These are phyloP conservation scores for Ctenoplectra terminalis DNA, from an alignment of 1,140 invertebrate genomes.

Conservation along the genomic window DNA sequence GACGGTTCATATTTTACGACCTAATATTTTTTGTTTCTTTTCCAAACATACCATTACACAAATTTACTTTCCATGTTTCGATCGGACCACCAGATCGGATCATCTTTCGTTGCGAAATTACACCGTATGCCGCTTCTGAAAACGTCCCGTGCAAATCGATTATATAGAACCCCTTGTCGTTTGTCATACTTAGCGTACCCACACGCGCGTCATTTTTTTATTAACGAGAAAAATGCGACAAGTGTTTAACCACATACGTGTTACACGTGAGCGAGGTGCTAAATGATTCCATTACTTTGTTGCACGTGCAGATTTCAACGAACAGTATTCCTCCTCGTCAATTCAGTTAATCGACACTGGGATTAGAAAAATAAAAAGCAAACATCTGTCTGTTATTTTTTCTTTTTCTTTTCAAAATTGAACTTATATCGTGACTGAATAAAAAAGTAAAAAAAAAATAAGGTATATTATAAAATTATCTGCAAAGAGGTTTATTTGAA, in stretches of 20 bases:
- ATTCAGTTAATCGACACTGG: no score
- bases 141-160: slow-evolving; percentile 36
- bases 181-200: slow-evolving; percentile 14
- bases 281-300: not conserved
- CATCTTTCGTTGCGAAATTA: slow-evolving; percentile 9
- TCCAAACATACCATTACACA: not conserved
- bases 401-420: no score
- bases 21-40: no score
- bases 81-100: not conserved
- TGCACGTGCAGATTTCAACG: not conserved
- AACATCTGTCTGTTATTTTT: no score
- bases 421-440: no score
- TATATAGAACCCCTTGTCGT: slow-evolving; percentile 37
- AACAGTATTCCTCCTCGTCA: no score
- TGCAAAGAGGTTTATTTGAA: no score
- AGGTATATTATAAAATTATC: no score
- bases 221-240: slow-evolving; percentile 32
- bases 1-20: no score
- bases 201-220: slow-evolving; percentile 19
- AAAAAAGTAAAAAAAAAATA: no score
- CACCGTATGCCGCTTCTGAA: slow-evolving; percentile 3
- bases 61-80: not conserved
- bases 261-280: not conserved
- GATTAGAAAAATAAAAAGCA: no score
- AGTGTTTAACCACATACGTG: slow-evolving; percentile 24